Percentiles rank a stretch among this genome's conserved stretches.
Evolutionary conservation across 2,797 vertebrate genomes (phyloP).

Genomic region (Numenius phaeopus): DNA sequence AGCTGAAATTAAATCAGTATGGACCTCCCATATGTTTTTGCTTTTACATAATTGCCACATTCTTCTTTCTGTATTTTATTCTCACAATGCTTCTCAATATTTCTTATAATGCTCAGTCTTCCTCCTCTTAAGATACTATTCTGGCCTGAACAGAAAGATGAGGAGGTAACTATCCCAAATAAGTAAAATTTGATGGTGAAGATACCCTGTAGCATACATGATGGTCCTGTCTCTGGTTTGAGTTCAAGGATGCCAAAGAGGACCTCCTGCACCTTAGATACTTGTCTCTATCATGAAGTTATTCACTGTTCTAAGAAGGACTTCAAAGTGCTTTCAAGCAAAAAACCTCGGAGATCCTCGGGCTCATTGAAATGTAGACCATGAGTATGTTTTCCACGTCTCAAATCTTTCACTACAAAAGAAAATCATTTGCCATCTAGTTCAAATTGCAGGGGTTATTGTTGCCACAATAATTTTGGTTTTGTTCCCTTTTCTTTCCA

Average conservation of each 20-base stretch:
- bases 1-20: constrained; percentile 27
- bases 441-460: not conserved
- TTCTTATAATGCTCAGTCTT: not conserved
- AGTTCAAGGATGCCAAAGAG: not conserved
- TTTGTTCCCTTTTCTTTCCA: not conserved
- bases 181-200: not conserved
- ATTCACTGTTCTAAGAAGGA: not conserved
- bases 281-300: not conserved
- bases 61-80: not conserved
- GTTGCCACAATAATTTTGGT: not conserved
- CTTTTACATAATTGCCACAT: not conserved
- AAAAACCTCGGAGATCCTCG: not conserved
- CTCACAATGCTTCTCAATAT: not conserved
- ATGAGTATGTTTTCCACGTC: not conserved
- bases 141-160: not conserved
- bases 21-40: not conserved
- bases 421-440: not conserved
- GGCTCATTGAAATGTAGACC: not conserved
- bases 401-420: not conserved
- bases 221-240: not conserved
- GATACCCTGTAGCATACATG: not conserved
- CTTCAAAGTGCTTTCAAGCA: not conserved
- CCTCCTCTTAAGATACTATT: not conserved
- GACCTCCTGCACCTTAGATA: not conserved
- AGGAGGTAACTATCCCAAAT: not conserved